Conservation (phyloP, 2,797 vertebrate species). For the Paratrypauchen microcephalus region DNA sequence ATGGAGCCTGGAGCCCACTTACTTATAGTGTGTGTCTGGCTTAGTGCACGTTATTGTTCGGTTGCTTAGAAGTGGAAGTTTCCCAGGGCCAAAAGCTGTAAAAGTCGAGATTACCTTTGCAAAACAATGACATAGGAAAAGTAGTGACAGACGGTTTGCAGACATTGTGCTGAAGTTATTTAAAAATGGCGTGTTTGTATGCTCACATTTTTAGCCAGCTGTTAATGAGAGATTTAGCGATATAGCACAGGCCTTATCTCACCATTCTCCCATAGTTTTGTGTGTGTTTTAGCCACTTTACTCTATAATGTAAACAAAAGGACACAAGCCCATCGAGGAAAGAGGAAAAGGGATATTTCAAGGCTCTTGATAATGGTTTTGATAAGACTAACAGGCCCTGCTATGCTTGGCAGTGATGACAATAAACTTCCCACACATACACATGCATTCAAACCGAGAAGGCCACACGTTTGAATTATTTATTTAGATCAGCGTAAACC, state of each 20-base stretch:
- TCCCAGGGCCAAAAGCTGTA: conserved; percentile 49
- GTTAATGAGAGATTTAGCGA: conserved; percentile 6
- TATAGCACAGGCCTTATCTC: conserved; percentile 38
- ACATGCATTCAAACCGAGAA: conserved; percentile 35
- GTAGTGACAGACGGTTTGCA: conserved; percentile 25
- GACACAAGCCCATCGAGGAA: conserved; percentile 38
- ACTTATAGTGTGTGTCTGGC: not conserved
- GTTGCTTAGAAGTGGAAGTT: conserved; percentile 35
- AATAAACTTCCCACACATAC: conserved; percentile 31
- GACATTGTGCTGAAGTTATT: conserved; percentile 10
- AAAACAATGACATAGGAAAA: conserved; percentile 45
- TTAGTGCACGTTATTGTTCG: conserved; percentile 49
- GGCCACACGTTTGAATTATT: conserved; percentile 45
- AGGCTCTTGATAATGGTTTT: conserved; percentile 55
- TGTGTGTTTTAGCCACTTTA: conserved; percentile 50
- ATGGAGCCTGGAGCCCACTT: conserved; percentile 55
- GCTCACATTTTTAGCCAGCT: conserved; percentile 9
- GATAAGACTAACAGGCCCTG: conserved; percentile 59
- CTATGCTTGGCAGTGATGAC: conserved; percentile 38
- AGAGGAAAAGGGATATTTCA: conserved; percentile 53
- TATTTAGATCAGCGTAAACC: conserved; percentile 45
- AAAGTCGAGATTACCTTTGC: conserved; percentile 20
- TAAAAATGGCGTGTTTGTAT: conserved; percentile 11
- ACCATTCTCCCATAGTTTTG: conserved; percentile 52
- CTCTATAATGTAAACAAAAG: conserved; percentile 42